Evolutionary conservation across 2,797 vertebrate species (phyloP).

Genomic region (Distichodus sexfasciatus): DNA sequence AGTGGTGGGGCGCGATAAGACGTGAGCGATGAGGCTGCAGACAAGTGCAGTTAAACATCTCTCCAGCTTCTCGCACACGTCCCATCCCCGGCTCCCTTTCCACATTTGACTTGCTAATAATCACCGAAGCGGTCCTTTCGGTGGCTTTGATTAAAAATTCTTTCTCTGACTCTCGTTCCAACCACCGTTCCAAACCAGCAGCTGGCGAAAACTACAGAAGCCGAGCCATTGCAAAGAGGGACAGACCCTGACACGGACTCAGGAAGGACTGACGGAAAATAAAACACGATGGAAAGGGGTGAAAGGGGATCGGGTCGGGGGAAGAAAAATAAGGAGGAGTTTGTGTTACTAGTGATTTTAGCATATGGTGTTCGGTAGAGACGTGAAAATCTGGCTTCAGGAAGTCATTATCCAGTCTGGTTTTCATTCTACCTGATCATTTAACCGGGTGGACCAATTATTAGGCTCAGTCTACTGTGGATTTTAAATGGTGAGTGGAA

Average conservation of each 20-base stretch:
- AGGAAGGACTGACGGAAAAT: not conserved
- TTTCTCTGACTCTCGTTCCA: not conserved
- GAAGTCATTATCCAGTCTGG: too few relatives aligned
- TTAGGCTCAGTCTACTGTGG: too few relatives aligned
- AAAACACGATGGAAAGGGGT: not conserved
- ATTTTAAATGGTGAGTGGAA: too few relatives aligned
- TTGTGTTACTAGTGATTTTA: too few relatives aligned
- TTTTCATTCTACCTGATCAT: too few relatives aligned
- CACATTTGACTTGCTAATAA: constrained; percentile 47
- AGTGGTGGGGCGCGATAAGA: constrained; percentile 7
- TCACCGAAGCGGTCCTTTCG: constrained; percentile 6
- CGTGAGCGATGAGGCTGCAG: constrained; percentile 1
- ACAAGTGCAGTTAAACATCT: constrained; percentile 26
- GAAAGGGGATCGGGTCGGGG: not conserved
- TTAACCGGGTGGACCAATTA: too few relatives aligned
- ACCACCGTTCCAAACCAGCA: not conserved
- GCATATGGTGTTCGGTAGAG: too few relatives aligned
- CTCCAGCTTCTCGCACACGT: not conserved
- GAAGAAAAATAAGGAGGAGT: not conserved
- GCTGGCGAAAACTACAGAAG: not conserved
- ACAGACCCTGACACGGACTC: not conserved
- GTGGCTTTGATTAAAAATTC: constrained; percentile 40
- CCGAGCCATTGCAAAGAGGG: not conserved
- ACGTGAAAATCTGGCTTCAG: too few relatives aligned
- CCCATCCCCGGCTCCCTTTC: constrained; percentile 4